Base-by-base conservation (phyloP, 2,888 invertebrate genomes). In the Agrochola circellaris region DNA sequence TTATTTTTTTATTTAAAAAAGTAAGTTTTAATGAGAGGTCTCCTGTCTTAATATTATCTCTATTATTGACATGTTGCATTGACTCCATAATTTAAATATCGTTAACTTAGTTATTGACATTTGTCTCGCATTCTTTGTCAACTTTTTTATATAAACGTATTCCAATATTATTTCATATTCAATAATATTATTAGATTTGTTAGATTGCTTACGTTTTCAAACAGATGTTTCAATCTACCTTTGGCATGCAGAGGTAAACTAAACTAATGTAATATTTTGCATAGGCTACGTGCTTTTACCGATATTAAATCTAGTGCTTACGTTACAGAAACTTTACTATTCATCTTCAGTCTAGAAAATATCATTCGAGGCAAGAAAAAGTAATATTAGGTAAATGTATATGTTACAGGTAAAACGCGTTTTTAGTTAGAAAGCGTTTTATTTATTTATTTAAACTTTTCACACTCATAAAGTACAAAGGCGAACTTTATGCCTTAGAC, bases 151-250 rank as follows among this genome's bases (percentile, higher is more conserved):
- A 4, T 2, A 2, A 20, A 3, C 17, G 34, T 64, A 48, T 58
- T 68, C 34, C 17, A 15, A 51, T 45, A 26, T 1, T 60, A 75
- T 70, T 73, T 77, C n/a, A 54, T 60, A 45, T 54, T 3, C 42
- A 64, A 42, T 23, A 62, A 56, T n/a, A 45, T 69, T 69, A 13
- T 61, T 42, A 61, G 45, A 73, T 76, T 72, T 69, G 11, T 61
- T 42, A 61, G 45, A 73, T 76, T 51, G 64, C 80, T 72, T 54
- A 48, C 67, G 34, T 73, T 51, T 64, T 61, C 48, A 30, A 67
- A 67, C 73, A 70, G 48, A 81, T 84, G 73, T 80, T 60, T 67
- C 62, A 60, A 26, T 67, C 13, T 15, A 60, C 54, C 17, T 68
- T 60, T 70, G 26, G 42, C 26, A 51, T 42, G 51, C 45, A 80